A percentile compares a stretch with the other conserved stretches of the same genome.
Evolutionary conservation across 2,113 vertebrate species (phyloP).

Genomic region (Peromyscus maniculatus): DNA sequence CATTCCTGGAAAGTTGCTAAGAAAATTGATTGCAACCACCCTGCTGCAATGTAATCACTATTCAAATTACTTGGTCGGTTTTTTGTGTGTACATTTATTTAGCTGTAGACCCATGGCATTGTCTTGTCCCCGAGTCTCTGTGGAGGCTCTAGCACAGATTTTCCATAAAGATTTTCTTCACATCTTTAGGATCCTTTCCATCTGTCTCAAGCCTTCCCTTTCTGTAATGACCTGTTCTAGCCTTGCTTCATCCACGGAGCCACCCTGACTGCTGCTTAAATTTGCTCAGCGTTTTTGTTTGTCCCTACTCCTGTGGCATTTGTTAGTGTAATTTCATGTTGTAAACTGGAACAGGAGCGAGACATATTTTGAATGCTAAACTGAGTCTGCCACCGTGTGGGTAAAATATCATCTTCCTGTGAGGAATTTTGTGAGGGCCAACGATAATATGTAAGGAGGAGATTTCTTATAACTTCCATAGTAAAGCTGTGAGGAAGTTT

Average conservation of each 20-base stretch:
- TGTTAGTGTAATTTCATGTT: neutral
- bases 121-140: neutral
- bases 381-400: slow-evolving; percentile 49
- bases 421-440: slow-evolving; percentile 24
- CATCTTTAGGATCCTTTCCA: neutral
- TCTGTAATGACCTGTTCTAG: neutral
- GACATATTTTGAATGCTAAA: neutral
- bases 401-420: neutral
- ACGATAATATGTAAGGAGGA: neutral
- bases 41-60: neutral
- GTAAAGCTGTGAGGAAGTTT: slow-evolving; percentile 14
- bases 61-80: slow-evolving; percentile 10
- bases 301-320: neutral
- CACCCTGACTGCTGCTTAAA: neutral
- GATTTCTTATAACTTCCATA: slow-evolving; percentile 4
- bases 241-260: neutral
- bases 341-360: neutral
- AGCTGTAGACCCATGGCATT: neutral
- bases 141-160: neutral
- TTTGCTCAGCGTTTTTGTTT: neutral
- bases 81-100: slow-evolving; percentile 8
- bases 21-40: neutral
- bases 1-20: neutral
- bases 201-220: neutral
- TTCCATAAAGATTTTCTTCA: neutral